These are phyloP conservation scores for Phortica variegata DNA, from an alignment of 1,140 invertebrate genomes.

Conservation along the genomic window DNA sequence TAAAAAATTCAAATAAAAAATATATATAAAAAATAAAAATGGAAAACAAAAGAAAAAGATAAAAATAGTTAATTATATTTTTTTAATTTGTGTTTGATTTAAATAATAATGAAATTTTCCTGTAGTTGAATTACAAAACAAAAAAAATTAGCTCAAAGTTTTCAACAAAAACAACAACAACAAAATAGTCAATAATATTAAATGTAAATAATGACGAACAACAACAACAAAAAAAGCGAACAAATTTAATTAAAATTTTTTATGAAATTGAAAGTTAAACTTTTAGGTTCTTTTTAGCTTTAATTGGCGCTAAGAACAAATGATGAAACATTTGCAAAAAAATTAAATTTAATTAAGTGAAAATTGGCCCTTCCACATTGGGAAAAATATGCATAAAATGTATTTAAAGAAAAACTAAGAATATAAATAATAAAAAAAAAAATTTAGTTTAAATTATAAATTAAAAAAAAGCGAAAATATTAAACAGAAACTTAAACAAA, in stretches of 20 bases:
- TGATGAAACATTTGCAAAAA: not conserved
- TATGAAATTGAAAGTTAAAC: no score
- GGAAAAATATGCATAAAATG: no score
- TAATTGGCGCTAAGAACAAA: not conserved
- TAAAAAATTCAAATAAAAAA: no score
- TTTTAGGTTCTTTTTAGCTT: not conserved
- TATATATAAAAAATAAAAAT: not conserved
- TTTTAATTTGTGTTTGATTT: not conserved
- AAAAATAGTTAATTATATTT: not conserved
- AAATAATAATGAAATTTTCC: no score
- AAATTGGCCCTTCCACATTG: no score
- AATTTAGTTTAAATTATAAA: not conserved
- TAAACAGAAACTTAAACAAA: no score
- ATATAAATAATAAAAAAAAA: not conserved
- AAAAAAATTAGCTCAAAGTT: not conserved
- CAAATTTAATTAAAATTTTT: not conserved
- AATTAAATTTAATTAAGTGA: no score
- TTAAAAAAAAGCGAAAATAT: no score
- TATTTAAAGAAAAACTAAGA: not conserved
- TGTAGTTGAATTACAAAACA: not conserved
- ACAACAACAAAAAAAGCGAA: not conserved
- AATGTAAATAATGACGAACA: not conserved
- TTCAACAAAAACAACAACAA: not conserved
- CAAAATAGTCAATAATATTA: slow-evolving; percentile 1
- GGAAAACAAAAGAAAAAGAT: not conserved